phyloP scores from a whole-genome alignment of 2,888 invertebrate genomes.

The Craniophora ligustri region DNA sequence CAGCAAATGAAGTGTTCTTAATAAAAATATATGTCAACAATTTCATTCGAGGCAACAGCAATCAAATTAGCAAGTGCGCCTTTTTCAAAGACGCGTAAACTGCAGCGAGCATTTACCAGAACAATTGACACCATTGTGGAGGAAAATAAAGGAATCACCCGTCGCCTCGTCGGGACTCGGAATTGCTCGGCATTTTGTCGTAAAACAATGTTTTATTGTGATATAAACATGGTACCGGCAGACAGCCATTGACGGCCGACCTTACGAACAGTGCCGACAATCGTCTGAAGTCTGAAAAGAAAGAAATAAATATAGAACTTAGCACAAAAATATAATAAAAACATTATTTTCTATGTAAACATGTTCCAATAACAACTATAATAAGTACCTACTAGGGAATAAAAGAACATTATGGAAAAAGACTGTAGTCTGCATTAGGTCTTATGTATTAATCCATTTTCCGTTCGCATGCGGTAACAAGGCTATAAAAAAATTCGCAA shows the following conservation, averaged over 20 bases:
- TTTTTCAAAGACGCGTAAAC: constrained; percentile 36
- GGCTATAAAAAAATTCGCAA: constrained; percentile 44
- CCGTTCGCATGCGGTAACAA: constrained; percentile 33
- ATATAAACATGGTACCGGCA: constrained; percentile 68
- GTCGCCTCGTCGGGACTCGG: constrained; percentile 37
- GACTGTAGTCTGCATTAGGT: constrained; percentile 22
- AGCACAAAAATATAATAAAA: too few relatives aligned
- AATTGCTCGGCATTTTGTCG: constrained; percentile 62
- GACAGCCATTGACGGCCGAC: constrained; percentile 70
- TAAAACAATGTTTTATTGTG: constrained; percentile 75
- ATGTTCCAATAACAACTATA: too few relatives aligned
- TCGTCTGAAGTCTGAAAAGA: neutral
- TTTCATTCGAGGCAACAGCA: constrained; percentile 12
- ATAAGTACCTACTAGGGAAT: too few relatives aligned
- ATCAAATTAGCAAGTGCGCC: constrained; percentile 38
- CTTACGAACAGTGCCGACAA: constrained; percentile 40
- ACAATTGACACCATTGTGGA: constrained; percentile 47
- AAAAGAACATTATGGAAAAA: too few relatives aligned
- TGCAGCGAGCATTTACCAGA: constrained; percentile 37
- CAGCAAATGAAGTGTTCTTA: neutral
- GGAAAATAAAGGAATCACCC: constrained; percentile 56
- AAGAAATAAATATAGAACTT: neutral
- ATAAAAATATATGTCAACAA: neutral
- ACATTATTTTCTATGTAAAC: too few relatives aligned
- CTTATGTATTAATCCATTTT: constrained; percentile 64